A percentile compares a stretch with the other conserved stretches of the same genome.
phyloP scores from a whole-genome alignment of 2,888 invertebrate species.

The Dicyrtoma fusca region DNA sequence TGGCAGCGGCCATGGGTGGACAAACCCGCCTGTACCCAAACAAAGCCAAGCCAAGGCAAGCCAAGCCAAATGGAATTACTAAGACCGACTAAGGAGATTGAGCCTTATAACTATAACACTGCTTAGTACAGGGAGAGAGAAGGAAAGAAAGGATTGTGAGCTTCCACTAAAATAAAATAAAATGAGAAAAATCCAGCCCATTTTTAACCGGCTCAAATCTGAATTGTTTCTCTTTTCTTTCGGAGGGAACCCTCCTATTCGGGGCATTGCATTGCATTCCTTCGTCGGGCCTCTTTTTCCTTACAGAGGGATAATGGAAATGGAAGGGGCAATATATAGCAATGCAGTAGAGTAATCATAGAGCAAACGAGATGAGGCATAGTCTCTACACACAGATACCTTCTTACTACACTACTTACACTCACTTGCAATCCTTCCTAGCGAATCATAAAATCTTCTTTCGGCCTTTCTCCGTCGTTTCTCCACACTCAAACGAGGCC shows the following conservation, averaged over 20 bases:
- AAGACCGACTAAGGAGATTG: not conserved
- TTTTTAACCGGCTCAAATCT: conserved; percentile 15
- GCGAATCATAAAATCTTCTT: not conserved
- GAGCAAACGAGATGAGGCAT: not conserved
- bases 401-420: too few species aligned
- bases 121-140: conserved; percentile 9
- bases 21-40: too few species aligned
- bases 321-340: not conserved
- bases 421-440: too few species aligned
- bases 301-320: not conserved
- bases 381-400: too few species aligned
- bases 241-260: not conserved
- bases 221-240: not conserved
- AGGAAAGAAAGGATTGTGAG: conserved; percentile 1
- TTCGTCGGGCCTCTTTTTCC: not conserved
- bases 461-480: not conserved
- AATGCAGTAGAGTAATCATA: not conserved
- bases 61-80: too few species aligned
- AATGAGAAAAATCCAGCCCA: conserved; percentile 2
- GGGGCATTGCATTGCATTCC: not conserved
- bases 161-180: not conserved
- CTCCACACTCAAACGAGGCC: not conserved
- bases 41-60: too few species aligned
- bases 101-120: too few species aligned
- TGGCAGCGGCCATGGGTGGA: too few species aligned